phyloP scores from a whole-genome alignment of 2,113 vertebrate species.

The Aegotheles bennettii region DNA sequence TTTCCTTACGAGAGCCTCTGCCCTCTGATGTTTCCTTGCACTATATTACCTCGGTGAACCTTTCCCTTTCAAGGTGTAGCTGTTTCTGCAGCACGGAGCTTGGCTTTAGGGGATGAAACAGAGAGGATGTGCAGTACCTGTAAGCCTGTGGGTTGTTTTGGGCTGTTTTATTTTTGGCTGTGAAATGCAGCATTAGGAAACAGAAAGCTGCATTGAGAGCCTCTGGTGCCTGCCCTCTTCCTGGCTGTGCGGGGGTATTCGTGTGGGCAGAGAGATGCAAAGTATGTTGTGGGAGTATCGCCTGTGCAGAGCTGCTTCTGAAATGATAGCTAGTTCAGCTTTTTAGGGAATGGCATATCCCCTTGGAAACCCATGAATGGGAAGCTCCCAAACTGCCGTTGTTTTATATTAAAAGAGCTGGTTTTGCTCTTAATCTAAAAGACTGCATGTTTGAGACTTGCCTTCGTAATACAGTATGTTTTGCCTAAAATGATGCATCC shows the following conservation, averaged over 20 bases:
- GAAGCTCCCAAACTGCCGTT: neutral
- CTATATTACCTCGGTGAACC: neutral
- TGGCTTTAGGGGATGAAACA: neutral
- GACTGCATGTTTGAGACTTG: neutral
- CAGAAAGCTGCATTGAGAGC: conserved; percentile 1
- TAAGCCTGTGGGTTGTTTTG: neutral
- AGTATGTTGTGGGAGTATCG: neutral
- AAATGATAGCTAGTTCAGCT: neutral
- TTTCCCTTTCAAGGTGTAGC: neutral
- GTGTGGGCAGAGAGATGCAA: neutral
- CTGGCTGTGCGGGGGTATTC: neutral
- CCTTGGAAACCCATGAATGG: neutral
- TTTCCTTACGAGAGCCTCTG: neutral
- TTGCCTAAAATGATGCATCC: neutral
- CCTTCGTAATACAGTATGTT: neutral
- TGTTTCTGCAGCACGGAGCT: neutral
- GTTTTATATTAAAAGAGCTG: neutral
- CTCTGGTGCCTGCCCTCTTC: neutral
- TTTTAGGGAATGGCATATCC: neutral
- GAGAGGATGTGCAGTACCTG: neutral
- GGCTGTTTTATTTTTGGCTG: neutral
- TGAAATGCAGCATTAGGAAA: neutral
- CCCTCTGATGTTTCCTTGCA: neutral
- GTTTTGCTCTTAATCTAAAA: neutral
- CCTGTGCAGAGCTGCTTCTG: neutral